Conservation (phyloP, 2,113 vertebrate genomes). For the Oncorhynchus tshawytscha region DNA sequence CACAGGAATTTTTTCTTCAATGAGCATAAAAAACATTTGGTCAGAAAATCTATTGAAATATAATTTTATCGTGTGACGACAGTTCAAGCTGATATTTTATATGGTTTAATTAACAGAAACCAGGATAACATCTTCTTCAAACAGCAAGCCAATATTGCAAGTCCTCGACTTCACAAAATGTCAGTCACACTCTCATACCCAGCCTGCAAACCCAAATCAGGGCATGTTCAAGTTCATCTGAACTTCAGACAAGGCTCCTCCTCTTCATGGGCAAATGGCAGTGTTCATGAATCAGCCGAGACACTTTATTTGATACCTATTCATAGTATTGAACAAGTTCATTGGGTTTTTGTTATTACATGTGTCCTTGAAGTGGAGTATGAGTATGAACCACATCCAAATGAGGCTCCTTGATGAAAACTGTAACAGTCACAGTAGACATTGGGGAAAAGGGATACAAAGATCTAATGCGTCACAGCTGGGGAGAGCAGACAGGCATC, state of each 20-base stretch:
- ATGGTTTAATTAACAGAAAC: slow-evolving; percentile 1
- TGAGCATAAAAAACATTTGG: slow-evolving; percentile 18
- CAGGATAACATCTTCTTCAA: slow-evolving; percentile 23
- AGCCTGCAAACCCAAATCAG: slow-evolving; percentile 16
- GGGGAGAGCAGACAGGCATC: slow-evolving; percentile 29
- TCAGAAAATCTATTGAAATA: not conserved
- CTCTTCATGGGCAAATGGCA: slow-evolving; percentile 21
- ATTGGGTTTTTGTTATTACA: slow-evolving; percentile 12
- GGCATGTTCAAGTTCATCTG: slow-evolving; percentile 26
- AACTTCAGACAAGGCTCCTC: slow-evolving; percentile 37
- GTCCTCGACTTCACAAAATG: not conserved
- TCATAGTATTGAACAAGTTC: slow-evolving; percentile 14
- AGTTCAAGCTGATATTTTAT: slow-evolving; percentile 2
- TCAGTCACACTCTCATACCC: slow-evolving; percentile 13
- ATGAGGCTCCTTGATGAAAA: slow-evolving; percentile 27
- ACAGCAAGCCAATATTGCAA: slow-evolving; percentile 34
- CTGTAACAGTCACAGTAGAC: slow-evolving; percentile 28
- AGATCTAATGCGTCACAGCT: slow-evolving; percentile 21
- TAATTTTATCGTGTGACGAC: not conserved
- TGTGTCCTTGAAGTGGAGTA: slow-evolving; percentile 7
- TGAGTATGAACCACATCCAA: slow-evolving; percentile 16
- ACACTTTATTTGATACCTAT: slow-evolving; percentile 13
- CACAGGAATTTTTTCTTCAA: not conserved
- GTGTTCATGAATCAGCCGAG: slow-evolving; percentile 42
- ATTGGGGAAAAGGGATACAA: slow-evolving; percentile 15